These are phyloP conservation scores for Aradophagus sp. DNA, from an alignment of 1,140 invertebrate genomes.

Conservation along the genomic window DNA sequence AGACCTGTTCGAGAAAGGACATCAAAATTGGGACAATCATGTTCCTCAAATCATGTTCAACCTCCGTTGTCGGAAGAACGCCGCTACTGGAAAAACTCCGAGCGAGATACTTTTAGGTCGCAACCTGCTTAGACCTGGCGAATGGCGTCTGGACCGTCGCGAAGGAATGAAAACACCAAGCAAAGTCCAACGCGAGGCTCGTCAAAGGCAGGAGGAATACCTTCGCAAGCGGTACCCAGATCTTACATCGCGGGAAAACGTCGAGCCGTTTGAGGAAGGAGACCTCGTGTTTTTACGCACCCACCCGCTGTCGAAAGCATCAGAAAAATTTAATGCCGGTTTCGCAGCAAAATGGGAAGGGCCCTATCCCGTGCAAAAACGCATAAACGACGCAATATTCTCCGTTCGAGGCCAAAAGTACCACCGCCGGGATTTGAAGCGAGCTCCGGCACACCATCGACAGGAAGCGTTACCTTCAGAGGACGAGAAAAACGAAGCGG, in stretches of 20 bases:
- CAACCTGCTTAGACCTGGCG: slow-evolving; percentile 13
- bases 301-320: slow-evolving; percentile 16
- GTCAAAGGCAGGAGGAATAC: not conserved
- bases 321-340: slow-evolving; percentile 25
- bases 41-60: slow-evolving; percentile 16
- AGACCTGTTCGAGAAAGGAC: not conserved
- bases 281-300: slow-evolving; percentile 8
- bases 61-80: slow-evolving; percentile 18
- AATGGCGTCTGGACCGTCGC: slow-evolving; percentile 3
- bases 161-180: too few species aligned
- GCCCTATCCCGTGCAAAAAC: not conserved
- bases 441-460: too few species aligned
- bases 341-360: slow-evolving; percentile 24
- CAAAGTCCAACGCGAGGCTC: not conserved
- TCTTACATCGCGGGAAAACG: not conserved
- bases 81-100: slow-evolving; percentile 15
- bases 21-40: slow-evolving; percentile 22
- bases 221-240: not conserved
- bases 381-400: not conserved
- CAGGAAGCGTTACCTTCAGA: too few species aligned
- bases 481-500: too few species aligned
- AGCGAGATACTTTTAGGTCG: slow-evolving; percentile 18
- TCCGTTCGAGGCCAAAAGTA: too few species aligned
- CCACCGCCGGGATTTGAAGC: too few species aligned
- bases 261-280: slow-evolving; percentile 5